These are phyloP conservation scores for Parascotia fuliginaria DNA, from an alignment of 2,888 invertebrate species.

Conservation along the genomic window DNA sequence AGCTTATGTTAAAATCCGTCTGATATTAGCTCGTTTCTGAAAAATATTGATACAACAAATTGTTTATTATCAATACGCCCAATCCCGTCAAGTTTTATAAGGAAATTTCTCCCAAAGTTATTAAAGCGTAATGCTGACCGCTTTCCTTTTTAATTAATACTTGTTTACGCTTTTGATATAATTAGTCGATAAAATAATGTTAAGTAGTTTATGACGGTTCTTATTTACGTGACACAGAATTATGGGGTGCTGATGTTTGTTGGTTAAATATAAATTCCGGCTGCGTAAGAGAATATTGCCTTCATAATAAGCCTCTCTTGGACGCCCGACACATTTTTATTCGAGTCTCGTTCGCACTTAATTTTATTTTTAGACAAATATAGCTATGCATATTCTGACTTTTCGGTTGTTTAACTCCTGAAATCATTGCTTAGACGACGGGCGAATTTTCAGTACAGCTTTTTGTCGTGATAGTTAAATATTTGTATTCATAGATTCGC, in stretches of 20 bases:
- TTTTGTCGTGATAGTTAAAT: constrained; percentile 18
- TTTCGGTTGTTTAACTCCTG: constrained; percentile 47
- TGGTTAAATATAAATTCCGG: constrained; percentile 67
- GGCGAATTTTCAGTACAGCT: constrained; percentile 29
- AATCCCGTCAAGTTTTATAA: constrained; percentile 15
- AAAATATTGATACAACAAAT: constrained; percentile 47
- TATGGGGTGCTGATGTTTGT: constrained; percentile 47
- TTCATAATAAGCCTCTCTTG: constrained; percentile 69
- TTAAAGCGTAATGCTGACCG: constrained; percentile 24
- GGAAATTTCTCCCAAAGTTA: constrained; percentile 23
- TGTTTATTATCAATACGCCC: constrained; percentile 29
- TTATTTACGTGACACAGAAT: constrained; percentile 52
- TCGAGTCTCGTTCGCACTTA: constrained; percentile 61
- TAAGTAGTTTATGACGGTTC: constrained; percentile 42
- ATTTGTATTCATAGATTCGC: too few relatives aligned
- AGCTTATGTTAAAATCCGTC: constrained; percentile 50
- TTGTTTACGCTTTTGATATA: constrained; percentile 38
- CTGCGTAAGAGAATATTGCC: constrained; percentile 71
- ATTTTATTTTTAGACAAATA: constrained; percentile 73
- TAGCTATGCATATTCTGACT: constrained; percentile 59
- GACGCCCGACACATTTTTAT: constrained; percentile 58
- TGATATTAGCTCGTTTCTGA: constrained; percentile 40
- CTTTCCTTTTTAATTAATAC: constrained; percentile 27
- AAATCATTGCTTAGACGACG: constrained; percentile 45
- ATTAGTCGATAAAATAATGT: constrained; percentile 47